Conservation (phyloP, 2,113 vertebrate species). For the human region GRCh38 chr12:3031501-3032000, state of each 20-base stretch:
- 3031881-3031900: not conserved
- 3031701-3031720: not conserved
- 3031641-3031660: rapidly evolving
- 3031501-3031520: not conserved
- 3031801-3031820: not conserved
- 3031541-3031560: not conserved
- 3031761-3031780: not conserved
- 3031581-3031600: not conserved
- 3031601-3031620: rapidly evolving
- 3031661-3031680: not conserved
- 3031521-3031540: not conserved
- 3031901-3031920: not conserved
- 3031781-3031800: not conserved
- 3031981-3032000: not conserved
- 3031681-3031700: not conserved
- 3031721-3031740: not conserved
- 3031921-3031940: not conserved
- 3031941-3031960: not conserved
- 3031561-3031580: not conserved
- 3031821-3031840: not conserved
- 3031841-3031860: not conserved
- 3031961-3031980: not conserved
- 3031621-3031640: no score
- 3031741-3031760: not conserved
- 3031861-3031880: rapidly evolving